Evolutionary conservation across 2,797 vertebrate species (phyloP), one percentile per base, ranked within the genome.

Genomic region (Peromyscus eremicus): DNA sequence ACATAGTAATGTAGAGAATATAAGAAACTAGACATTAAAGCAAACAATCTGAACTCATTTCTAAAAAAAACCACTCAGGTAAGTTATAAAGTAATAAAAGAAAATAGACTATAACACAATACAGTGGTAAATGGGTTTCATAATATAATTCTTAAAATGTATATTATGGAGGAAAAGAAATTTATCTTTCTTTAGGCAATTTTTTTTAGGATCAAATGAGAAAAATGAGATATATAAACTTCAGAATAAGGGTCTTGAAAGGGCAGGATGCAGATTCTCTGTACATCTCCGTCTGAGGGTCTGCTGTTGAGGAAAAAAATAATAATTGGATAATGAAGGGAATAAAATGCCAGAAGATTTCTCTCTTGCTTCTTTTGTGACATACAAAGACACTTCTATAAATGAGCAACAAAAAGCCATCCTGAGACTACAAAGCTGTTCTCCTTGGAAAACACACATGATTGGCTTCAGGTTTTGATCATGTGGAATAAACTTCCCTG

Each of bases 101-200:
- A 95, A 94, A 89, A 60, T 88, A 92, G 88, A 95, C 89, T n/a
- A 21, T 27, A 77, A 8, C 27, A 66, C 88, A 40, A 86, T 71
- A 60, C 37, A 49, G 21, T 32, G 14, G 29, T 62, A 94, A 95
- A 89, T 91, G 14, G 73, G 29, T 27, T 83, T 73, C 83, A 71
- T 80, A 91, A 52, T 21, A 76, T 8, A 73, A 62, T 46, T 89
- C 60, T 90, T 57, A 85, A 95, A 91, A 64, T 83, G 6, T 64
- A 1, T 79, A 79, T 60, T 85, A 52, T 29, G 2, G 12, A 85
- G 0, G 25, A 64, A 71, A 52, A 87, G 2, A 93, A 91, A 64
- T 79, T 32, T 79, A 43, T 43, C 11, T 80, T n/a, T 68, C 40
- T 91, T 75, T 89, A 95, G 37, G 19, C 29, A 62, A 62, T 83